Evolutionary conservation across 2,113 vertebrate species (phyloP).

Genomic region (Chinchilla lanigera): DNA sequence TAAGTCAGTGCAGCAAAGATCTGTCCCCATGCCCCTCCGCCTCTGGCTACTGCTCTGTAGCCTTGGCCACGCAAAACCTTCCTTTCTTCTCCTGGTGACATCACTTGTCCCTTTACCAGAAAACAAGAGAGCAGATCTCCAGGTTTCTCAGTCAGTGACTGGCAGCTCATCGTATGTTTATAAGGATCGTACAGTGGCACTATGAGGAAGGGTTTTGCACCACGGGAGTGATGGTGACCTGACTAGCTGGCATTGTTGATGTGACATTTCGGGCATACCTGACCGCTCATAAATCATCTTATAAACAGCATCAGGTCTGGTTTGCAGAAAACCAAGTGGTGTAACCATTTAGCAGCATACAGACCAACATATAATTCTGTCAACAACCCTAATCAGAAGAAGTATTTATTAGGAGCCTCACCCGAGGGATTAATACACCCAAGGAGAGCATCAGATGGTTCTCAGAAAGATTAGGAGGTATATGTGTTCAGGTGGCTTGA

Average conservation of each 20-base stretch:
- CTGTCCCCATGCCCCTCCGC: neutral
- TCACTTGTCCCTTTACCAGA: neutral
- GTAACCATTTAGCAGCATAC: neutral
- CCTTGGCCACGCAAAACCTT: neutral
- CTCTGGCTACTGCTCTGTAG: neutral
- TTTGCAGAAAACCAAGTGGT: neutral
- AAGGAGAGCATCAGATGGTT: neutral
- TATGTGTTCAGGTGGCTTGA: neutral
- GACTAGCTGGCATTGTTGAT: neutral
- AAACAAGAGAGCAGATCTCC: neutral
- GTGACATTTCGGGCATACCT: neutral
- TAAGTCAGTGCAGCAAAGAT: neutral
- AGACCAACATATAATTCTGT: neutral
- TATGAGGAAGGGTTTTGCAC: neutral
- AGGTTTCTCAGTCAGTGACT: neutral
- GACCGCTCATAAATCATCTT: neutral
- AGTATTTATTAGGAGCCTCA: conserved; percentile 40
- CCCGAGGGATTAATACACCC: neutral
- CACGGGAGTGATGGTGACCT: neutral
- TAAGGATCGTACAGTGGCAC: neutral
- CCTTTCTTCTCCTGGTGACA: neutral
- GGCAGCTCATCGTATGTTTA: neutral
- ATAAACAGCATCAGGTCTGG: neutral
- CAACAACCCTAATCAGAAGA: neutral
- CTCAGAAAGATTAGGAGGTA: neutral